Percentiles rank a stretch among this genome's conserved stretches.
Conservation (phyloP, 2,888 invertebrate species). For the Polietes domitor region DNA sequence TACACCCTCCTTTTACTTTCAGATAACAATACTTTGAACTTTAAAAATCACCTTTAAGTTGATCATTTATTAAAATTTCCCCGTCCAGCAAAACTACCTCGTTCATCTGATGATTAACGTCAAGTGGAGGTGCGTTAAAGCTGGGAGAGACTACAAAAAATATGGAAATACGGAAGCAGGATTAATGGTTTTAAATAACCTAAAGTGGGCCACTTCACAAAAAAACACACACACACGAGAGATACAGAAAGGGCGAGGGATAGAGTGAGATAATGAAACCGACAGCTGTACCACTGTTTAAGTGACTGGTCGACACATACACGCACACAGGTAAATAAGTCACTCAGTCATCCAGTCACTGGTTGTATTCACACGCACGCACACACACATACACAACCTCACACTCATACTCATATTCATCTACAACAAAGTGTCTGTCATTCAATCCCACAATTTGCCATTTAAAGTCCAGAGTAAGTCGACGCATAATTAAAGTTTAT, state of each 20-base stretch:
- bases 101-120: constrained; percentile 5
- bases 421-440: background rate
- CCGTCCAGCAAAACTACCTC: background rate
- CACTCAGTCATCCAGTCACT: background rate
- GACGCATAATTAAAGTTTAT: constrained; percentile 60
- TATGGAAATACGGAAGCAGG: background rate
- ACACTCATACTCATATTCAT: too few species aligned
- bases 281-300: background rate
- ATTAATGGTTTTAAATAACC: constrained; percentile 9
- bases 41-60: too few species aligned
- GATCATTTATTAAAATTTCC: too few species aligned
- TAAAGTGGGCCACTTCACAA: background rate
- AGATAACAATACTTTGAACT: too few species aligned
- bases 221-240: background rate
- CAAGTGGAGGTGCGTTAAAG: constrained; percentile 6
- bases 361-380: background rate
- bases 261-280: background rate
- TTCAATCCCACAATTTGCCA: background rate
- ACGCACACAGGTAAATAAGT: background rate
- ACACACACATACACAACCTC: background rate
- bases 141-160: background rate
- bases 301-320: background rate
- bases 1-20: too few species aligned
- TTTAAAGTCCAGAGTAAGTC: constrained; percentile 55
- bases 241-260: background rate